Evolutionary conservation across 2,113 vertebrate genomes (phyloP).

Genomic region (Eupsittula cactorum): DNA sequence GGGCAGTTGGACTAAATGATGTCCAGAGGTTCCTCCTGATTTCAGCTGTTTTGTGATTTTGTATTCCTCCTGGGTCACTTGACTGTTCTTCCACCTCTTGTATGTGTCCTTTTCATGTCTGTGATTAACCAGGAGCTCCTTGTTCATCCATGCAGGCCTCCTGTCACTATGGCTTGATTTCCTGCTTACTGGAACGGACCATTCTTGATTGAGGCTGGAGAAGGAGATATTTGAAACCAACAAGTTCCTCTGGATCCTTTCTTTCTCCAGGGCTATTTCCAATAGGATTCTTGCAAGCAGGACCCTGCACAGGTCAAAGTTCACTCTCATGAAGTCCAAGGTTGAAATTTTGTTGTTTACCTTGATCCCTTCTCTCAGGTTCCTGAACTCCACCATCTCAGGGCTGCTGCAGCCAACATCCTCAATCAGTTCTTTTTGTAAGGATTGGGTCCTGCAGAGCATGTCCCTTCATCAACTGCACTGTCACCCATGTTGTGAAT

Average conservation of each 20-base stretch:
- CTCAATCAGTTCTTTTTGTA: not conserved
- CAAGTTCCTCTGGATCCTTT: not conserved
- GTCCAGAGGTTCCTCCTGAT: not conserved
- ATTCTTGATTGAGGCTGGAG: not conserved
- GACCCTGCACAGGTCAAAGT: not conserved
- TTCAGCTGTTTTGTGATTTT: not conserved
- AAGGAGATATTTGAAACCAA: not conserved
- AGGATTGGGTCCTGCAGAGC: not conserved
- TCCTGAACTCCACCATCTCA: not conserved
- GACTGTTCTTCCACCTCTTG: not conserved
- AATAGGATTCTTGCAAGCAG: not conserved
- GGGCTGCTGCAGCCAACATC: not conserved
- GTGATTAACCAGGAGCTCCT: not conserved
- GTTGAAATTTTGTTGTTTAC: not conserved
- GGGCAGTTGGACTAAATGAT: not conserved
- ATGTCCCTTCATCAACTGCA: not conserved
- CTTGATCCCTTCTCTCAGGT: not conserved
- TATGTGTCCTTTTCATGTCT: not conserved
- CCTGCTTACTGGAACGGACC: accelerated
- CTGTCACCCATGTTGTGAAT: not conserved
- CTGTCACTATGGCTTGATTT: not conserved
- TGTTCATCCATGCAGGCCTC: not conserved
- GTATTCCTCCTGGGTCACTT: not conserved
- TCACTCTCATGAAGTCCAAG: not conserved
- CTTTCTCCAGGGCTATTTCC: not conserved